These are phyloP conservation scores for Melieria crassipennis DNA, from an alignment of 2,888 invertebrate species.

Conservation along the genomic window DNA sequence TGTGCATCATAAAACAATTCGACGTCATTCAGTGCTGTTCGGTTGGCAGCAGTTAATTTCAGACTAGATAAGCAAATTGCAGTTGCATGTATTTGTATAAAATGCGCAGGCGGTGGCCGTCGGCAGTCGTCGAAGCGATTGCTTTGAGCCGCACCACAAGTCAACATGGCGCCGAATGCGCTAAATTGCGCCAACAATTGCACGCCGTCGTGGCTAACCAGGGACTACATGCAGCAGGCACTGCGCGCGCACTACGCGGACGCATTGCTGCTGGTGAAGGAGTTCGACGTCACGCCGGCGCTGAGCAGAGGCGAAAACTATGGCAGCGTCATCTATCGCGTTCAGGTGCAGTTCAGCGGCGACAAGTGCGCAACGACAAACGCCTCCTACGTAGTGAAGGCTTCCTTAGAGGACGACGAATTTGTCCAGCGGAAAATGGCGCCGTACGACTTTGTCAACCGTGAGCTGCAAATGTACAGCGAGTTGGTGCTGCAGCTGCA, in stretches of 20 bases:
- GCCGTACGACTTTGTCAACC: constrained; percentile 61
- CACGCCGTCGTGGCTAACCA: constrained; percentile 55
- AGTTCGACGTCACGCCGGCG: constrained; percentile 51
- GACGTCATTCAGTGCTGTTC: too few relatives aligned
- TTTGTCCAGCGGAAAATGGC: constrained; percentile 52
- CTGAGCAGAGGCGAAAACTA: constrained; percentile 61
- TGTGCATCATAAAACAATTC: too few relatives aligned
- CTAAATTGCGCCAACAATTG: not conserved
- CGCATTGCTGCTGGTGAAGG: constrained; percentile 45
- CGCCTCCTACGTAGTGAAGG: constrained; percentile 55
- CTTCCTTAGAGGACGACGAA: constrained; percentile 56
- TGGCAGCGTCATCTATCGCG: constrained; percentile 56
- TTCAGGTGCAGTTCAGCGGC: constrained; percentile 47
- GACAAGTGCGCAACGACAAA: constrained; percentile 40
- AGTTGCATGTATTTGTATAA: too few relatives aligned
- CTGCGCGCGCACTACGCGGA: constrained; percentile 52
- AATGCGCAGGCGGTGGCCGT: too few relatives aligned
- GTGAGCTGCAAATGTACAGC: constrained; percentile 61
- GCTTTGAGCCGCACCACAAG: not conserved
- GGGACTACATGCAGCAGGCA: constrained; percentile 50
- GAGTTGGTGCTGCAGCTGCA: constrained; percentile 58
- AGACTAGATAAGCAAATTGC: too few relatives aligned
- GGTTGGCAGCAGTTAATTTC: too few relatives aligned
- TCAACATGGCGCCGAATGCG: not conserved
- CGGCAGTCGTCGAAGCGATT: too few relatives aligned